Percentiles rank a stretch among this genome's conserved stretches.
These are phyloP conservation scores for Ceratotherium simum DNA, from an alignment of 2,113 vertebrate species.

Conservation along the genomic window DNA sequence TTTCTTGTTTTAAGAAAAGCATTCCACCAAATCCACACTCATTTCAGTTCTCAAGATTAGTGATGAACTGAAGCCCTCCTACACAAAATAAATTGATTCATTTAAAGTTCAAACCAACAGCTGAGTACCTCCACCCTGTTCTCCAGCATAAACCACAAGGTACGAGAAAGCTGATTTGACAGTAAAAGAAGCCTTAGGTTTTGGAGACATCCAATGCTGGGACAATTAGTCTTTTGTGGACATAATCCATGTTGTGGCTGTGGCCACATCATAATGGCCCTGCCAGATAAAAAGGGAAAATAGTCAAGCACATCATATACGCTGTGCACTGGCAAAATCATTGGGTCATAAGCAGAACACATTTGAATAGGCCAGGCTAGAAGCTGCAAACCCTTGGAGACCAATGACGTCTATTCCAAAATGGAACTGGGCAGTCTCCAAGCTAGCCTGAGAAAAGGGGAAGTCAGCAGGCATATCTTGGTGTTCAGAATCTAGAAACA, in stretches of 20 bases:
- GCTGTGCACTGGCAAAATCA: neutral
- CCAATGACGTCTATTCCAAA: neutral
- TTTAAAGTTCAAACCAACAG: constrained; percentile 63
- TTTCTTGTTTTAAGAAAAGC: constrained; percentile 50
- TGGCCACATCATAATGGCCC: neutral
- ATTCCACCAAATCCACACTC: constrained; percentile 53
- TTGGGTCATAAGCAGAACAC: neutral
- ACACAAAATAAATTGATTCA: constrained; percentile 67
- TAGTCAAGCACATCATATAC: neutral
- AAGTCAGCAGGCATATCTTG: neutral
- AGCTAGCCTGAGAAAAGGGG: neutral
- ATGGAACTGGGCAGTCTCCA: neutral
- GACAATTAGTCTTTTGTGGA: neutral
- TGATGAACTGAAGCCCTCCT: constrained; percentile 54
- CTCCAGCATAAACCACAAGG: neutral
- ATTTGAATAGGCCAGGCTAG: neutral
- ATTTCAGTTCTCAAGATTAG: constrained; percentile 56
- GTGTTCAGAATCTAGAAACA: neutral
- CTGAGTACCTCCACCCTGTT: neutral
- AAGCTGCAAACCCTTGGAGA: constrained; percentile 22
- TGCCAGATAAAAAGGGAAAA: neutral
- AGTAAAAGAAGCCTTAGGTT: neutral
- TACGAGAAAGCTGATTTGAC: constrained; percentile 16
- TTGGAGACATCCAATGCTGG: neutral
- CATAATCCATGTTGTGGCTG: neutral